Evolutionary conservation across 2,113 vertebrate species (phyloP), one percentile per base, ranked within the genome.

Genomic region (Oplegnathus fasciatus): DNA sequence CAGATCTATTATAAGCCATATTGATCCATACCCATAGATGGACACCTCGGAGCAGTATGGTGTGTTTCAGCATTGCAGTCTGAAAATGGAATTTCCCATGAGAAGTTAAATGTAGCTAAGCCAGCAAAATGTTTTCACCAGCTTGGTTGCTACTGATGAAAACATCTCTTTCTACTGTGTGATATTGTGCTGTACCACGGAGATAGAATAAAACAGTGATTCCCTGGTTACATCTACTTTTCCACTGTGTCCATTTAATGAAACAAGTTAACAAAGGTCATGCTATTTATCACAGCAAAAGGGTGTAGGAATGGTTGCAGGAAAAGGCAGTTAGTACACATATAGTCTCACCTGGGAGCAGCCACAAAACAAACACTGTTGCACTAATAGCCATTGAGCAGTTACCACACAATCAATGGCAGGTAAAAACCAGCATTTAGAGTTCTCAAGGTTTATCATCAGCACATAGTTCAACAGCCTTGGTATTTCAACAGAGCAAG

Each of bases 1-100:
- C 88, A 89, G 75, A 90, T 93, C 90, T 93, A 89, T 92, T 87
- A 93, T 91, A 90, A 92, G 88, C 86, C 75, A 42, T 87, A 93
- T 92, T 86, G 93, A 93, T 93, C 85, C 75, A 77, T 58, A 82
- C 68, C 58, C 82, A 84, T 80, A 71, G 89, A 91, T 82, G 84
- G 88, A 89, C 91, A 90, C 88, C 88, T 88, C 55, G 28, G 54
- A 88, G 87, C 91, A 78, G 42, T 40, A 79, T 80, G 85, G 62
- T 69, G 78, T 77, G 81, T 87, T 89, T 90, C 84, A 91, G 76
- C 87, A 46, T 52, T 66, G 80, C 87, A 77, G 86, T 67, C 87
- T 88, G 71, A 89, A 91, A 88, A 90, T 85, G 69, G 75, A 89
- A 90, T 91, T 91, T 89, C 89, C 85, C 90, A 80, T 9, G 90